Conservation (phyloP, 2,888 invertebrate species). For the Cynaeus angustus region DNA sequence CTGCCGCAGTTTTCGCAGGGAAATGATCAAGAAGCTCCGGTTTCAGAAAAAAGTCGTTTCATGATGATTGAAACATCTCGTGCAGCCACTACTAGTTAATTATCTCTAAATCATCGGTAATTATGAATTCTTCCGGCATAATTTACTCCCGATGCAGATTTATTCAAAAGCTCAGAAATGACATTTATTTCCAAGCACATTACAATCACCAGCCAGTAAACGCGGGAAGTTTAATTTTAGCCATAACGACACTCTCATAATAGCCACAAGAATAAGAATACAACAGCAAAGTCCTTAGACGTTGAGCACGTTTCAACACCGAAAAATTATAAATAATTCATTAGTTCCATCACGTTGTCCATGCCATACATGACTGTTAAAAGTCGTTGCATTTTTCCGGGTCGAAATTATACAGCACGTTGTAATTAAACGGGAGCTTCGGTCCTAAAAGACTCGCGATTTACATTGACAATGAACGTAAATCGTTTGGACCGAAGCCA, state of each 20-base stretch:
- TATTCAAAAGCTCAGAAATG: no score
- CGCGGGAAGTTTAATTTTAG: neutral
- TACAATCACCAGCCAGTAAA: neutral
- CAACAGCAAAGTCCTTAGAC: neutral
- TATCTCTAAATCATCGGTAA: no score
- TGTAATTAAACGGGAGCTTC: conserved; percentile 23
- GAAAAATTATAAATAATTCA: conserved; percentile 48
- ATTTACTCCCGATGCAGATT: no score
- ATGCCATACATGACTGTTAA: conserved; percentile 39
- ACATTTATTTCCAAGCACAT: no score
- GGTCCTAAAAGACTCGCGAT: conserved; percentile 3
- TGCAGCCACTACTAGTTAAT: no score
- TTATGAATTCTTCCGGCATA: no score
- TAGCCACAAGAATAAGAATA: neutral
- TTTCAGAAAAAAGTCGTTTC: no score
- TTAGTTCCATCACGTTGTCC: conserved; percentile 30
- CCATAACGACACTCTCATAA: neutral
- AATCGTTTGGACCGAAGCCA: conserved; percentile 6
- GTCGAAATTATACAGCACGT: conserved; percentile 34
- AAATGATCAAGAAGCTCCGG: no score
- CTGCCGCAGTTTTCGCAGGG: no score
- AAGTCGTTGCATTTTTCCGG: conserved; percentile 38
- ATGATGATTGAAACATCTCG: no score
- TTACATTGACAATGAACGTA: conserved; percentile 13
- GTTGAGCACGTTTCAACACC: conserved; percentile 45